phyloP scores from a whole-genome alignment of 2,113 vertebrate genomes.

The Tauraco erythrolophus region DNA sequence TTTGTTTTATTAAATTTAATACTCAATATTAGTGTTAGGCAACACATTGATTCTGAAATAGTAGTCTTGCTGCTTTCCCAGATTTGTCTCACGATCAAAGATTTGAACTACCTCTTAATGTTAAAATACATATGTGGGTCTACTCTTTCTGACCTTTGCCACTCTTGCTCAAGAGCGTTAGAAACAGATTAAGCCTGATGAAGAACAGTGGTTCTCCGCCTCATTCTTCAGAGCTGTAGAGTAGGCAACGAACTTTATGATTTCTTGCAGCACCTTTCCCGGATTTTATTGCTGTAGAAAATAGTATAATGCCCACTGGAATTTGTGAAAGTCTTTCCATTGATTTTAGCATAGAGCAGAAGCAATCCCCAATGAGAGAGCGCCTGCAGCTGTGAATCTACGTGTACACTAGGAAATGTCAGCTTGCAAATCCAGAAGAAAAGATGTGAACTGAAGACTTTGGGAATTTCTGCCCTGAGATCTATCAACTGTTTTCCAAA shows the following conservation, averaged over 20 bases:
- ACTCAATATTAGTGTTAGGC: neutral
- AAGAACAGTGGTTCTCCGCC: neutral
- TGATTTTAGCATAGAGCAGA: neutral
- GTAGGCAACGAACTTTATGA: neutral
- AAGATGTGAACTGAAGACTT: neutral
- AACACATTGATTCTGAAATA: neutral
- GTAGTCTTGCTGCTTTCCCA: neutral
- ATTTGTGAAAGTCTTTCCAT: neutral
- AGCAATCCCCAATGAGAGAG: neutral
- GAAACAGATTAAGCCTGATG: neutral
- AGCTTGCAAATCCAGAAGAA: neutral
- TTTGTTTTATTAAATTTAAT: neutral
- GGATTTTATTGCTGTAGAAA: neutral
- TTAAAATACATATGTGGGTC: neutral
- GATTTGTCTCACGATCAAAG: neutral
- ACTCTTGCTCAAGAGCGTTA: neutral
- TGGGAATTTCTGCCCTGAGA: slow-evolving; percentile 11
- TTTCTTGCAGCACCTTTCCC: neutral
- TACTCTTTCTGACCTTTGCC: neutral
- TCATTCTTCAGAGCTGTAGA: neutral
- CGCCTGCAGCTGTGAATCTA: neutral
- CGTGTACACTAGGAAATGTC: neutral
- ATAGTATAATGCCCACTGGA: neutral
- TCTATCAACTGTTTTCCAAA: slow-evolving; percentile 45
- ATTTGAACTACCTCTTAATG: neutral